Evolutionary conservation across 2,113 vertebrate species (phyloP).

Genomic region (Dasyornis broadbenti): DNA sequence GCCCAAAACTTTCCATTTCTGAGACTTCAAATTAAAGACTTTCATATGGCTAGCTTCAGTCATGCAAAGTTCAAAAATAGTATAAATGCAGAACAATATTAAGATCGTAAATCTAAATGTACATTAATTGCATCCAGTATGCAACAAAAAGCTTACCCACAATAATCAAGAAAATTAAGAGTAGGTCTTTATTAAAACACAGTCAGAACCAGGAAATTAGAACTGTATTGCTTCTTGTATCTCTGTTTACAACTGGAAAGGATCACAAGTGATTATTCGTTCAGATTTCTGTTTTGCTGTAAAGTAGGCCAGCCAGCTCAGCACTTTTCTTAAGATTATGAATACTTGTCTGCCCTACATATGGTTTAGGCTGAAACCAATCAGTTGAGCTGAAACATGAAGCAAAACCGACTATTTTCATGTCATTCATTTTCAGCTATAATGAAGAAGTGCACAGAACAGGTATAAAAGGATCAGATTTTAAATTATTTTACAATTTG

Average conservation of each 20-base stretch:
- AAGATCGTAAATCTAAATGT: neutral
- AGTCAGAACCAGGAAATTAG: neutral
- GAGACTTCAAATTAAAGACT: neutral
- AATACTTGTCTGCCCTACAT: constrained; percentile 58
- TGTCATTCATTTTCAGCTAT: neutral
- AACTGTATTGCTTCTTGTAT: neutral
- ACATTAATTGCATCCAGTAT: neutral
- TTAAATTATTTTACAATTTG: neutral
- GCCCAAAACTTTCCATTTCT: neutral
- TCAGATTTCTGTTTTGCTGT: neutral
- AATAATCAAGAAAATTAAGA: neutral
- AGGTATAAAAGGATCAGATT: neutral
- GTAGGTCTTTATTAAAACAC: neutral
- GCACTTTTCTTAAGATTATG: constrained; percentile 47
- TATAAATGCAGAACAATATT: neutral
- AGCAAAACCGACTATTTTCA: neutral
- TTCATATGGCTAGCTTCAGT: neutral
- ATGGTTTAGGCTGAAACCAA: constrained; percentile 3
- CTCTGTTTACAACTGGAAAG: neutral
- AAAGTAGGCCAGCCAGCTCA: constrained; percentile 55
- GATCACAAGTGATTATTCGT: constrained; percentile 28
- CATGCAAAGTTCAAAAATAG: neutral
- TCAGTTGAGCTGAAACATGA: neutral
- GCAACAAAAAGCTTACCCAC: neutral
- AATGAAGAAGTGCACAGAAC: neutral